These are phyloP conservation scores for Semaprochilodus insignis DNA, from an alignment of 2,797 vertebrate species.

Conservation along the genomic window DNA sequence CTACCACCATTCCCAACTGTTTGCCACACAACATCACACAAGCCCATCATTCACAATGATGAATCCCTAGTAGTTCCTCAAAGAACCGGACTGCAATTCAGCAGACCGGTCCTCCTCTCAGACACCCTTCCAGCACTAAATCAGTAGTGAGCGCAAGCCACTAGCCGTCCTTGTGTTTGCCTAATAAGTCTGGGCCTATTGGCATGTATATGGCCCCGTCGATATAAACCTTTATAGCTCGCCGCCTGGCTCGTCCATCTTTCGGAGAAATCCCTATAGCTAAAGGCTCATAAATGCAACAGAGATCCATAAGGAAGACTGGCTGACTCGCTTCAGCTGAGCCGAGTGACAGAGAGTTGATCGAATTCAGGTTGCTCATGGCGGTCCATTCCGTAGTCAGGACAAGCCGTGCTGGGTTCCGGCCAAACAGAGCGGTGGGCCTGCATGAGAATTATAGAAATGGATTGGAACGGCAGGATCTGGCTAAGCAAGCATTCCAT, in stretches of 20 bases:
- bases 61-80: conserved; percentile 10
- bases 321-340: conserved; percentile 2
- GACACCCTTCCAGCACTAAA: conserved; percentile 3
- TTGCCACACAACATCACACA: too few species aligned
- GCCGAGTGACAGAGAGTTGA: background rate
- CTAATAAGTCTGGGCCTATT: conserved; percentile 72
- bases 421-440: conserved; percentile 14
- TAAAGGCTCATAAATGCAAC: conserved; percentile 18
- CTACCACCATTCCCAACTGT: too few species aligned
- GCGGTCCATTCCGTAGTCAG: conserved; percentile 17
- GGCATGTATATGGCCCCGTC: conserved; percentile 70
- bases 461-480: background rate
- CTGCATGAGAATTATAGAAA: conserved; percentile 14
- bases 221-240: conserved; percentile 71
- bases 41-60: background rate
- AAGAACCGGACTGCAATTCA: background rate
- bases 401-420: conserved; percentile 17
- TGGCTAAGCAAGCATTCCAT: conserved; percentile 18
- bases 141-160: conserved; percentile 24
- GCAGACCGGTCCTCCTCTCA: conserved; percentile 7
- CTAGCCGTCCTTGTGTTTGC: conserved; percentile 64
- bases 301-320: conserved; percentile 32
- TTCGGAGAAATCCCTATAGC: conserved; percentile 54
- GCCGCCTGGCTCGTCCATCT: conserved; percentile 65
- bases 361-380: conserved; percentile 22